Percentiles rank a stretch among this genome's conserved stretches.
phyloP scores from a whole-genome alignment of 1,140 invertebrate genomes.

The Macrobrachium nipponense region DNA sequence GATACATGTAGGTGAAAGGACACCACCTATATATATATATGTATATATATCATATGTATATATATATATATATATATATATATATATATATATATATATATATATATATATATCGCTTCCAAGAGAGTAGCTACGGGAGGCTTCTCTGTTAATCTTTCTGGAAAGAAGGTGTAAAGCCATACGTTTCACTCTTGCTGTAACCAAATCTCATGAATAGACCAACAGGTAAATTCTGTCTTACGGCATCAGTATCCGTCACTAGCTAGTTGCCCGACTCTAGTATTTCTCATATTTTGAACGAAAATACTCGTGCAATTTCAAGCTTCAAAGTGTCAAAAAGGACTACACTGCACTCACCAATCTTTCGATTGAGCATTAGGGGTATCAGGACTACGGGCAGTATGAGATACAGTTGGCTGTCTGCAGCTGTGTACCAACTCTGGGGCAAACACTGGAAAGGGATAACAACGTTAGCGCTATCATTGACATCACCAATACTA shows the following conservation, averaged over 20 bases:
- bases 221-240: no score
- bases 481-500: background rate
- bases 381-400: slow-evolving; percentile 22
- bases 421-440: slow-evolving; percentile 38
- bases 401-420: slow-evolving; percentile 33
- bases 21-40: no score
- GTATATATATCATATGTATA: no score
- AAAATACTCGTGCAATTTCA: no score
- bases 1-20: no score
- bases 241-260: no score
- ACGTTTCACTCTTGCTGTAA: background rate
- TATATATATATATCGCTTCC: background rate
- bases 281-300: background rate
- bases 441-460: slow-evolving; percentile 33
- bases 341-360: slow-evolving; percentile 27
- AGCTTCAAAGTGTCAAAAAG: no score
- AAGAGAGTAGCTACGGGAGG: no score
- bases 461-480: background rate
- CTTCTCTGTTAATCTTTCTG: background rate
- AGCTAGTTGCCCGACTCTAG: no score
- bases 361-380: slow-evolving; percentile 6
- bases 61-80: background rate
- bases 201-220: no score
- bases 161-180: background rate
- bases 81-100: slow-evolving; percentile 4